Percentiles rank a stretch among this genome's conserved stretches.
Evolutionary conservation across 23 tunicate genomes (phyloP).

Genomic region (Ciona savignyi): DNA sequence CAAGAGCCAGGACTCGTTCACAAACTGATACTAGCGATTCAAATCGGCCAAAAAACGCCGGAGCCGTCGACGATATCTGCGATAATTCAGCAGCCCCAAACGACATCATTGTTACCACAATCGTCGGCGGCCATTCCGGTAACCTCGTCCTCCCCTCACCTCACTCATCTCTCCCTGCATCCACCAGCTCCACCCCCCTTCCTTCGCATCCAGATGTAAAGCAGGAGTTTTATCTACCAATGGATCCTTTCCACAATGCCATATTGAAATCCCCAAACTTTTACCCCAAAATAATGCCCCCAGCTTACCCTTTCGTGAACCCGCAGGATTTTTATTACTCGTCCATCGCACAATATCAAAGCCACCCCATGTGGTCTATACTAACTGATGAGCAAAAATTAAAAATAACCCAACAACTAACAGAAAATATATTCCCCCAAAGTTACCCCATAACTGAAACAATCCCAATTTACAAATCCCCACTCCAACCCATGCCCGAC

Average conservation of each 20-base stretch:
- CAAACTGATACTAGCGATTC: not conserved
- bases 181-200: constrained; percentile 4
- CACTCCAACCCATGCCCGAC: not conserved
- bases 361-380: constrained; percentile 1
- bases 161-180: not conserved
- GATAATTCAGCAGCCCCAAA: constrained; percentile 5
- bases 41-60: constrained; percentile 53
- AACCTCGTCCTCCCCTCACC: constrained; percentile 9
- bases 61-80: constrained; percentile 70
- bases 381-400: constrained; percentile 1
- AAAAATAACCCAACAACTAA: constrained; percentile 1
- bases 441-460: not conserved
- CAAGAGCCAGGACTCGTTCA: not conserved
- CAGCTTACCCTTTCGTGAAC: not conserved
- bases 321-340: constrained; percentile 6
- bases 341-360: no score
- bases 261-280: no score
- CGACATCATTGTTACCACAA: not conserved
- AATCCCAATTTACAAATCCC: not conserved
- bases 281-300: no score
- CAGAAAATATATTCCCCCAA: not conserved
- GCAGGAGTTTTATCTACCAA: no score
- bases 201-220: no score
- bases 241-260: no score
- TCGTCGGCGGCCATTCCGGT: constrained; percentile 61